Conservation (phyloP, 2,888 invertebrate genomes). For the Adineta ricciae region DNA sequence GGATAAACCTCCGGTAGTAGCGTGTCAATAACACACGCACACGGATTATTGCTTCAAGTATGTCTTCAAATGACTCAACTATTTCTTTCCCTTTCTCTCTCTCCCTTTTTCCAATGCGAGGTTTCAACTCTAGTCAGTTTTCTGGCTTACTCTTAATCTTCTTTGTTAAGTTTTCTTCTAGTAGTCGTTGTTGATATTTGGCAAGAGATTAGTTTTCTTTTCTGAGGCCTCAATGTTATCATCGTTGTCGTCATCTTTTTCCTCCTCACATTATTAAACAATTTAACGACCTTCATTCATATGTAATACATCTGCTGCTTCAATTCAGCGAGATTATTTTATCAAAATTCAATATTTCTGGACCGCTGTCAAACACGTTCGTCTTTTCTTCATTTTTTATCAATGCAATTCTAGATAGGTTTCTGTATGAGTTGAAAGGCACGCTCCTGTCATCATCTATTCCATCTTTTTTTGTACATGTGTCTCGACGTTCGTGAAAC, state of each 20-base stretch:
- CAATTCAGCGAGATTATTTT: neutral
- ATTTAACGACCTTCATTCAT: neutral
- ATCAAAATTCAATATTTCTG: neutral
- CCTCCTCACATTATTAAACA: neutral
- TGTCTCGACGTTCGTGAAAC: neutral
- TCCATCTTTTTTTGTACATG: neutral
- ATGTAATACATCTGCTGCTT: neutral
- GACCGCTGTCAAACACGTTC: neutral
- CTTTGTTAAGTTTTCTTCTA: neutral
- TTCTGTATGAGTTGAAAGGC: neutral
- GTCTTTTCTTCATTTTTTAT: neutral
- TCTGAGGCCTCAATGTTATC: neutral
- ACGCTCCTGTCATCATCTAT: neutral
- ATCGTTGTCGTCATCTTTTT: neutral
- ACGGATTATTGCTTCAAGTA: neutral
- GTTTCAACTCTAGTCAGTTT: neutral
- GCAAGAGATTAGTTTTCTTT: neutral
- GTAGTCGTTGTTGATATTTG: conserved; percentile 1
- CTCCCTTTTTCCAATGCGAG: neutral
- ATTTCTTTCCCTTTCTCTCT: neutral
- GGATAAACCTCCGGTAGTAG: neutral
- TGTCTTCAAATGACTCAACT: neutral
- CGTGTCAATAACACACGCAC: neutral
- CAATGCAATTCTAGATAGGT: neutral
- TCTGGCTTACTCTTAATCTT: neutral